These are phyloP conservation scores for Bombycilla garrulus DNA, from an alignment of 2,113 vertebrate species.

Conservation along the genomic window DNA sequence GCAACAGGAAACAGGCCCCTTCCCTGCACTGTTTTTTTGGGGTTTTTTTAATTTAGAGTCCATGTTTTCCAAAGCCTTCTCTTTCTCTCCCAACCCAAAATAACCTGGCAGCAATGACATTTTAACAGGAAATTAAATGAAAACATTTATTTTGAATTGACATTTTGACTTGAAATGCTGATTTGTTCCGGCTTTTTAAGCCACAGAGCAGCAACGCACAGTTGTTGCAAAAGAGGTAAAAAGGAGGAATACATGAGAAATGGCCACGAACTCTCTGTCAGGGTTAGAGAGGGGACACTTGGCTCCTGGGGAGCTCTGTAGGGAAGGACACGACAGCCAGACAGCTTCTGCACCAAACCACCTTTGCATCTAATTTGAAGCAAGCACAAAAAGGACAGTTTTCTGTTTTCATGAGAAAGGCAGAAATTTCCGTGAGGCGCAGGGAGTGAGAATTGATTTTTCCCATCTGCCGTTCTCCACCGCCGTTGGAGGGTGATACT, in stretches of 20 bases:
- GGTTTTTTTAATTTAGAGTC: not conserved
- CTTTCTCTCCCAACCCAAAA: not conserved
- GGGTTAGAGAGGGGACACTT: not conserved
- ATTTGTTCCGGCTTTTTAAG: conserved; percentile 17
- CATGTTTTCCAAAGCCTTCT: not conserved
- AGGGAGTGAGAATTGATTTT: not conserved
- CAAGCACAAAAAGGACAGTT: not conserved
- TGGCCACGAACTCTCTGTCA: rapidly evolving
- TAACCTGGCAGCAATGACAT: conserved; percentile 47
- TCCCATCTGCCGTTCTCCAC: not conserved
- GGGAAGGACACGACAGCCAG: not conserved
- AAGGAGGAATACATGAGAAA: not conserved
- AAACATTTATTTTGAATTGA: conserved; percentile 59
- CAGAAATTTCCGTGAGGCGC: not conserved
- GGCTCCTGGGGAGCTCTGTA: not conserved
- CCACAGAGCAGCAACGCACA: not conserved
- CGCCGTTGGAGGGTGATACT: not conserved
- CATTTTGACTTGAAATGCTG: conserved; percentile 57
- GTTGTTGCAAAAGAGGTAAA: not conserved
- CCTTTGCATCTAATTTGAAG: not conserved
- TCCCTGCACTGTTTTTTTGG: not conserved
- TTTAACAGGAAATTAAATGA: conserved; percentile 54
- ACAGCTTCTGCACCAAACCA: not conserved
- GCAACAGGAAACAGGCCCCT: not conserved
- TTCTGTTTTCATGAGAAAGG: not conserved